Evolutionary conservation across 2,888 invertebrate genomes (phyloP), one percentile per base, ranked within the genome.

Genomic region (Stegophylla sp.): DNA sequence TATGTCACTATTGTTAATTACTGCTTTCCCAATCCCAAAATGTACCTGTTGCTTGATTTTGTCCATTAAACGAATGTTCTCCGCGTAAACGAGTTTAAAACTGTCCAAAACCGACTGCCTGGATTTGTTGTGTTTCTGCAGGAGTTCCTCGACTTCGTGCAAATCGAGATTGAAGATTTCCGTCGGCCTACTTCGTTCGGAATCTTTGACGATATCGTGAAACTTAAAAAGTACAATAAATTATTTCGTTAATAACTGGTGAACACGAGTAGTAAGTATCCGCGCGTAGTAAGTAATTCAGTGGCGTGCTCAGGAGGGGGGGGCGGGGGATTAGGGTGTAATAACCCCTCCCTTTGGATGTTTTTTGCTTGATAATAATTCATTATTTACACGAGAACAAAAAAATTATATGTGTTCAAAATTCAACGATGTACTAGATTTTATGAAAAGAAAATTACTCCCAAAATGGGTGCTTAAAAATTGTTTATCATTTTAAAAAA

Each of bases 11-110:
- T 13, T 53, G 66, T 82, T 82, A n/a, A n/a, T n/a, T n/a, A n/a
- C n/a, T n/a, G n/a, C n/a, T n/a, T n/a, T n/a, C n/a, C n/a, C n/a
- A n/a, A n/a, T n/a, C n/a, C n/a, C n/a, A n/a, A n/a, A n/a, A n/a
- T n/a, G n/a, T 84, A 88, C 88, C 87, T 92, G 91, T 85, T 90
- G 89, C 83, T 89, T 88, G 82, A 94, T 92, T 86, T 90, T 90
- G 84, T 89, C 87, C 72, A 92, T 90, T 82, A 93, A 88, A 85
- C 90, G 89, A 84, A 92, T 91, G 84, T 91, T 91, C 86, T 93
- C 92, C 83, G 89, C 89, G 85, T 90, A 89, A 53, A 91, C 88
- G 85, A 89, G 90, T 86, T 89, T 90, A 85, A 93, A 90, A 85
- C 90, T 88, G 86, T 93, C 91, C 84, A 90, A 87, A 82, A 92